Conservation (phyloP, 2,113 vertebrate genomes). For the Excalfactoria chinensis region DNA sequence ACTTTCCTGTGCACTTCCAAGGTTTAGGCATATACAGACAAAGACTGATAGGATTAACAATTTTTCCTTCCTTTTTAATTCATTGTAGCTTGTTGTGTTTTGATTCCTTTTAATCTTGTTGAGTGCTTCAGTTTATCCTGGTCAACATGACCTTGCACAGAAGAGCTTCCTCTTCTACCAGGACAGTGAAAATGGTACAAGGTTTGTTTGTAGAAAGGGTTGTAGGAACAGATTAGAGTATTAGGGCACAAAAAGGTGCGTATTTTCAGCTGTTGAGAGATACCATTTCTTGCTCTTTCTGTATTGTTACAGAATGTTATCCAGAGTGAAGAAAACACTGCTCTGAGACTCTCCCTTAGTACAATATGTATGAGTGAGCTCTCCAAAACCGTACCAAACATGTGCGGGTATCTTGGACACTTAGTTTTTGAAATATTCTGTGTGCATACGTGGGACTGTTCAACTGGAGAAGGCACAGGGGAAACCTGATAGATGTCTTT, state of each 20-base stretch:
- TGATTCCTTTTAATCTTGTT: neutral
- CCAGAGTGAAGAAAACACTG: neutral
- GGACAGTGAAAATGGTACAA: neutral
- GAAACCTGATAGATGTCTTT: too few relatives aligned
- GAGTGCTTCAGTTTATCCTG: neutral
- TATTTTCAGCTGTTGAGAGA: neutral
- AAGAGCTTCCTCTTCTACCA: neutral
- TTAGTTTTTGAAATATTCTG: neutral
- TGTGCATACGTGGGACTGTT: neutral
- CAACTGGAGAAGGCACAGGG: too few relatives aligned
- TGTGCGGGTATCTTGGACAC: neutral
- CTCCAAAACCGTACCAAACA: neutral
- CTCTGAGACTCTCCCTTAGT: neutral
- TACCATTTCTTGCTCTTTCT: neutral
- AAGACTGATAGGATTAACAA: neutral
- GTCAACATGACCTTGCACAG: neutral
- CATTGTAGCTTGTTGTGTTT: neutral
- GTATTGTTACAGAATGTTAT: neutral
- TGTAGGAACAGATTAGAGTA: neutral
- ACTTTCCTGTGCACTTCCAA: neutral
- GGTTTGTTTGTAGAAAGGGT: neutral
- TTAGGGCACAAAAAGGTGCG: neutral
- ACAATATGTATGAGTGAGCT: neutral
- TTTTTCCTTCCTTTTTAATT: neutral
- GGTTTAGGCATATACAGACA: neutral